Base-by-base conservation (phyloP, 1,140 invertebrate genomes). In the Bactericera cockerelli region DNA sequence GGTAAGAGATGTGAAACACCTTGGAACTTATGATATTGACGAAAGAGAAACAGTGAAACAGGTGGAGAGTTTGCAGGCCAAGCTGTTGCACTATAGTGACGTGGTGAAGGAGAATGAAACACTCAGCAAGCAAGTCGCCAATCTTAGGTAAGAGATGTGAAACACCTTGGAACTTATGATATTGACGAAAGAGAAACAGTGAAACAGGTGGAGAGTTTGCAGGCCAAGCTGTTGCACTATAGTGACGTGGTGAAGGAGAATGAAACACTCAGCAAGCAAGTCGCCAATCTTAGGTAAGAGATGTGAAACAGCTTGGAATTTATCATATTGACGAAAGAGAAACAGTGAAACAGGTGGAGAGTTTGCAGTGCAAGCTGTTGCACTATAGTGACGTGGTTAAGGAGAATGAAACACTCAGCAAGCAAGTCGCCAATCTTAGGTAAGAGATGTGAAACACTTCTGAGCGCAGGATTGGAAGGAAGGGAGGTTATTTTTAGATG, bases 251-350 rank as follows among this genome's bases (percentile, higher is more conserved):
- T 49, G 4, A 49, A 49, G 22, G 42, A 49, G 22, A 49, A 49
- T 49, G 42, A 49, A 49, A 49, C 42, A 49, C 42, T 49, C n/a
- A 49, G n/a, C 22, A 16, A 49, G n/a, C 42, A 49, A 49, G 42
- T 49, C 8, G 19, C 42, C 4, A 49, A 49, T 49, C 42, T 49
- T 6, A 49, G 42, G 42, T 22, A n/a, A 49, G 28, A 31, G 4
- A 31, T n/a, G n/a, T n/a, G n/a, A n/a, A n/a, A n/a, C n/a, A n/a
- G n/a, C n/a, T n/a, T n/a, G n/a, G n/a, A n/a, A n/a, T n/a, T n/a
- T n/a, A n/a, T n/a, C n/a, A n/a, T n/a, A n/a, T n/a, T n/a, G n/a
- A n/a, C n/a, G n/a, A n/a, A n/a, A n/a, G n/a, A n/a, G n/a, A n/a
- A 36, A 36, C 10, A 36, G 16, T 36, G 10, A 36, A 36, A 36